Percentiles rank a stretch among this genome's conserved stretches.
Conservation (phyloP, 2,888 invertebrate species). For the Lepidonotus clava region DNA sequence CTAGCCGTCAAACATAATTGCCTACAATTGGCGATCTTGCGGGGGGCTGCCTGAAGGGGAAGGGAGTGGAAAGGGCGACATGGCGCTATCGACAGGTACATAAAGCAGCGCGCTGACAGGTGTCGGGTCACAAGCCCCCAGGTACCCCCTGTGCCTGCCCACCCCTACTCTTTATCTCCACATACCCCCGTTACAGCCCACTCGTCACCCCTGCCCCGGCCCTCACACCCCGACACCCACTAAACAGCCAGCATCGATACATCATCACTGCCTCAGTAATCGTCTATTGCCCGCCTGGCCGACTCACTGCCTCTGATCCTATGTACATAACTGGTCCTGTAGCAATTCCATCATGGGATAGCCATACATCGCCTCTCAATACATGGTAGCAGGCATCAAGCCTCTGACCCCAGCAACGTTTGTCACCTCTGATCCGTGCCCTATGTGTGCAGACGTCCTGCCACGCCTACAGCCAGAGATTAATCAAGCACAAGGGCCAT, state of each 20-base stretch:
- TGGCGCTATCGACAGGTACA: conserved; percentile 6
- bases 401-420: no score
- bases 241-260: not conserved
- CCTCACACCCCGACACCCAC: not conserved
- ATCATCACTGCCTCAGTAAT: not conserved
- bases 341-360: not conserved
- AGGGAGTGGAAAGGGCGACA: no score
- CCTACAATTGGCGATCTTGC: conserved; percentile 9
- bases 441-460: no score
- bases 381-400: no score
- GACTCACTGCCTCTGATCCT: not conserved
- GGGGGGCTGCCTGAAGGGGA: no score
- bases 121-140: conserved; percentile 17
- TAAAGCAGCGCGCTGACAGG: conserved; percentile 37
- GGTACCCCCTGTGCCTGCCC: not conserved
- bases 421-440: no score
- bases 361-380: no score
- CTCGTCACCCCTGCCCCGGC: conserved; percentile 1
- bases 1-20: conserved; percentile 12
- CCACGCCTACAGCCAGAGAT: no score
- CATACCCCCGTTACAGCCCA: not conserved
- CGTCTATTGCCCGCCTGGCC: not conserved
- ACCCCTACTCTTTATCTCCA: not conserved
- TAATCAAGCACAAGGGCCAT: no score
- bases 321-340: not conserved